phyloP scores from a whole-genome alignment of 1,140 invertebrate genomes.

The Sitobion miscanthi region DNA sequence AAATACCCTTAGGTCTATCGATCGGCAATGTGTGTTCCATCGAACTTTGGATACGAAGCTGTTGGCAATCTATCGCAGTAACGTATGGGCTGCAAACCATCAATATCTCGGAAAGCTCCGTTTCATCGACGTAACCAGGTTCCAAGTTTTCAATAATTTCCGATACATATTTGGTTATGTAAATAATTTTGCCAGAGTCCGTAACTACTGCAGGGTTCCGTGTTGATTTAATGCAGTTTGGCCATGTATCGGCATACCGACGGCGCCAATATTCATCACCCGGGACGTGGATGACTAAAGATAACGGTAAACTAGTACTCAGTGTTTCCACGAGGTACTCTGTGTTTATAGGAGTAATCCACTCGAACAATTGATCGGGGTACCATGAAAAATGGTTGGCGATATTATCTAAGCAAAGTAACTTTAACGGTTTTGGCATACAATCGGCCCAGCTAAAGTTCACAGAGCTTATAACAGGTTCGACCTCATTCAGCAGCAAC shows the following conservation, averaged over 20 bases:
- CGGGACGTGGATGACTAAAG: not conserved
- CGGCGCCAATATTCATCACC: slow-evolving; percentile 17
- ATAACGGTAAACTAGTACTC: not conserved
- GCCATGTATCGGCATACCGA: not conserved
- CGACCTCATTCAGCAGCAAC: not conserved
- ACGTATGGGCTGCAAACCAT: not conserved
- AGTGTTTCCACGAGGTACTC: not conserved
- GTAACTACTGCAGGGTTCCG: too few species aligned
- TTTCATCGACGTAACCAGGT: not conserved
- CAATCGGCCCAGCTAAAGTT: not conserved
- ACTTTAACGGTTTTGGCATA: not conserved
- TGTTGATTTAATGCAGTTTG: not conserved
- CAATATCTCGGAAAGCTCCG: not conserved
- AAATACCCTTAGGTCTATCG: not conserved
- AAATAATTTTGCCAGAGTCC: not conserved
- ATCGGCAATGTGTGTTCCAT: not conserved
- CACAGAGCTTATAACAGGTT: not conserved
- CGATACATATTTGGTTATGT: not conserved
- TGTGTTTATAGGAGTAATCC: not conserved
- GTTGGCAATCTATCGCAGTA: not conserved
- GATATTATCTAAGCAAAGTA: not conserved
- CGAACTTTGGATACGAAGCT: not conserved
- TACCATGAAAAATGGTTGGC: not conserved
- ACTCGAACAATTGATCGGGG: not conserved
- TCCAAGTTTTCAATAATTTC: not conserved